These are phyloP conservation scores for Hylaeus anthracinus DNA, from an alignment of 1,140 invertebrate genomes.

Conservation along the genomic window DNA sequence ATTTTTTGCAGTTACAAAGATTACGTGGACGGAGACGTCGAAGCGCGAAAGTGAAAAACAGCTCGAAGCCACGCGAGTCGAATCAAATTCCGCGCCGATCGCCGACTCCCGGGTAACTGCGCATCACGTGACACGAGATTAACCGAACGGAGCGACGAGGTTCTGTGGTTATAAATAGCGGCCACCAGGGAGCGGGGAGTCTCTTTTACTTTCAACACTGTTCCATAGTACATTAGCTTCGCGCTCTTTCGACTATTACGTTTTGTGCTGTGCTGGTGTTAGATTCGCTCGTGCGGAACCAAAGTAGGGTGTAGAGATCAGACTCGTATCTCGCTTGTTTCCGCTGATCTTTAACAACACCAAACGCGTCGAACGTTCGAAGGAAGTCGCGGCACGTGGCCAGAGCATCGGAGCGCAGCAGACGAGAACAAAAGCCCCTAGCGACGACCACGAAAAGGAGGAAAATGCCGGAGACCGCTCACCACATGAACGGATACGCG, in stretches of 20 bases:
- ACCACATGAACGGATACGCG: slow-evolving; percentile 87
- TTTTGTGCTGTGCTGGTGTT: slow-evolving; percentile 59
- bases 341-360: neutral
- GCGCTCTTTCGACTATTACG: slow-evolving; percentile 56
- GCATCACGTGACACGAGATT: slow-evolving; percentile 62
- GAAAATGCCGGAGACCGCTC: slow-evolving; percentile 87
- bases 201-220: slow-evolving; percentile 74
- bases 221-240: slow-evolving; percentile 66
- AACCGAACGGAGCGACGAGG: slow-evolving; percentile 51
- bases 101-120: slow-evolving; percentile 29
- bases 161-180: slow-evolving; percentile 75
- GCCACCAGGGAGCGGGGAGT: slow-evolving; percentile 64
- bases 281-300: slow-evolving; percentile 12
- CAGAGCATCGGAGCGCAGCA: neutral
- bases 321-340: neutral
- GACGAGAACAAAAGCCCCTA: neutral
- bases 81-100: slow-evolving; percentile 58
- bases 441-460: slow-evolving; percentile 66
- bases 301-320: slow-evolving; percentile 26
- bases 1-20: neutral
- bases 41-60: neutral
- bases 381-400: slow-evolving; percentile 6
- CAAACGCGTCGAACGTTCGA: neutral
- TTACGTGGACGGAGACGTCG: slow-evolving; percentile 22
- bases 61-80: neutral